Evolutionary conservation across 1,140 invertebrate genomes (phyloP), one percentile per base, ranked within the genome.

Genomic region (Wiebesia pumilae): DNA sequence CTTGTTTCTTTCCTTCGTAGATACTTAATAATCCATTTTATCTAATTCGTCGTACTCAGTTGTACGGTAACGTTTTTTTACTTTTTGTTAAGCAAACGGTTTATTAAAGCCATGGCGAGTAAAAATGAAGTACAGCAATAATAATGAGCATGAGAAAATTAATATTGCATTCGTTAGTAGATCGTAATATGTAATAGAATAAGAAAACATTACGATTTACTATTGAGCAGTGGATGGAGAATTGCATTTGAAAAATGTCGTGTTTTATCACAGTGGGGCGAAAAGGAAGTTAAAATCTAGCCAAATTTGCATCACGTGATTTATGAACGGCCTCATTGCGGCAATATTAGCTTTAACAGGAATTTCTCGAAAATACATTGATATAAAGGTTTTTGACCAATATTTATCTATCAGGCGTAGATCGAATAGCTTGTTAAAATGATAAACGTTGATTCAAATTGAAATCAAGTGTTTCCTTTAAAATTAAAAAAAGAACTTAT

Each of bases 291-390:
- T 51, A 43, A 78, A 54, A 58, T 62, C n/a, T 62, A 62, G 78
- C 78, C 40, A 62, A 58, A 80, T 80, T 78, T 51, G 21, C n/a
- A 54, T 35, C 78, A 10, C 33, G 21, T 80, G 78, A 80, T 80
- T 80, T 80, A 80, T 80, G 47, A 54, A 24, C 38, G 43, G 19
- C 78, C 51, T 51, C 24, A 58, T 58, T 80, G 78, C 78, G 24
- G 19, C 38, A 19, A 38, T 80, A 78, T 51, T 51, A 78, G 35
- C 38, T 73, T 73, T 40, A 38, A 21, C 33, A 27, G 69, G 24
- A 40, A 73, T 73, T 73, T 73, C 38, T 73, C 40, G 69, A 73
- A 40, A 73, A 73, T 40, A 30, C 40, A 73, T 30, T 73, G 1
- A 35, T 9, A 2, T 35, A 40, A 73, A 40, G 35, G n/a, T 40